Percentiles rank a stretch among this genome's conserved stretches.
These are phyloP conservation scores for Lutraria rhynchaena DNA, from an alignment of 1,140 invertebrate species.

Conservation along the genomic window DNA sequence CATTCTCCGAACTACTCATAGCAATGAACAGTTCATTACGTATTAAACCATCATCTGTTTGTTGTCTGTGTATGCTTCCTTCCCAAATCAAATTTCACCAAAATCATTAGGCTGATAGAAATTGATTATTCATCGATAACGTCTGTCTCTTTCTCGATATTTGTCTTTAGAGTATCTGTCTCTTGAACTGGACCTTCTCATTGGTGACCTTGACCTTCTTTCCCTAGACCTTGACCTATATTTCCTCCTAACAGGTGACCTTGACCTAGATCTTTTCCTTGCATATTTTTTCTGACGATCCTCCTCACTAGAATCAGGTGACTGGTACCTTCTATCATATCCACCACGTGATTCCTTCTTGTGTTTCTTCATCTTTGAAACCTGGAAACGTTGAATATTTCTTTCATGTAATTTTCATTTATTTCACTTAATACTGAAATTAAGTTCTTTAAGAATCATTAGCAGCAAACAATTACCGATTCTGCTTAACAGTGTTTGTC, in stretches of 20 bases:
- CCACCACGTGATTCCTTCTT: constrained; percentile 18
- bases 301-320: not conserved
- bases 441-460: not conserved
- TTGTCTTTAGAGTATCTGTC: constrained; percentile 49
- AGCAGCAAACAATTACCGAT: not conserved
- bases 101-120: too few relatives aligned
- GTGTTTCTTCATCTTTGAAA: constrained; percentile 15
- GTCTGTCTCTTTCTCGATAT: constrained; percentile 41
- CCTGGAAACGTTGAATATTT: not conserved
- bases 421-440: not conserved
- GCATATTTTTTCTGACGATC: not conserved
- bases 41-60: too few relatives aligned
- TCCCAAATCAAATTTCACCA: too few relatives aligned
- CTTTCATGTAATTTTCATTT: not conserved
- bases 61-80: too few relatives aligned
- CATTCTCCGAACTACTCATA: too few relatives aligned
- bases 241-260: constrained; percentile 50
- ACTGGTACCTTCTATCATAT: constrained; percentile 18
- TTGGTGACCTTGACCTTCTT: constrained; percentile 25
- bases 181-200: not conserved
- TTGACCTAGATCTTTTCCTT: constrained; percentile 52
- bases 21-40: too few relatives aligned
- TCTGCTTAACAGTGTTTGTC: too few relatives aligned
- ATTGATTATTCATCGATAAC: constrained; percentile 3
- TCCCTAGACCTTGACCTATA: constrained; percentile 37